phyloP scores from a whole-genome alignment of 2,888 invertebrate species.

The Psylliodes chrysocephalus region DNA sequence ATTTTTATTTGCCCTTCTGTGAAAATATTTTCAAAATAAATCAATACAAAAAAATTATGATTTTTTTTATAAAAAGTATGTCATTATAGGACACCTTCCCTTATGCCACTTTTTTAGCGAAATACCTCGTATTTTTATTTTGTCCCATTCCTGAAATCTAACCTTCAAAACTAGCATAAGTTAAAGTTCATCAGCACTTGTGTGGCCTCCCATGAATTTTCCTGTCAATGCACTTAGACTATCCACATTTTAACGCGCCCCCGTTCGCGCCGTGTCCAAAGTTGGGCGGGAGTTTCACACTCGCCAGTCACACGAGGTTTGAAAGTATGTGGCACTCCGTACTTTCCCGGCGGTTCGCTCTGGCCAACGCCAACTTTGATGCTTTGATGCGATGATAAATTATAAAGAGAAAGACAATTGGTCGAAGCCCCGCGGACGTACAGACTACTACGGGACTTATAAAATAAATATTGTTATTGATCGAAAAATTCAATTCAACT shows the following conservation, averaged over 20 bases:
- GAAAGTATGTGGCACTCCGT: not conserved
- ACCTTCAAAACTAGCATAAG: not conserved
- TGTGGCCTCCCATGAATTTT: not conserved
- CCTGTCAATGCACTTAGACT: not conserved
- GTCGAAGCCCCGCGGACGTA: slow-evolving; percentile 6
- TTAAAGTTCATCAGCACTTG: not conserved
- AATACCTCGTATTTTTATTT: no score
- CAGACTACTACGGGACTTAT: slow-evolving; percentile 15
- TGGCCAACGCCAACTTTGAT: not conserved
- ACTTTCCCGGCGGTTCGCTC: slow-evolving; percentile 16
- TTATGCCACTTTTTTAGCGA: no score
- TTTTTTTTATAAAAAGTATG: no score
- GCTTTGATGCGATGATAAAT: slow-evolving; percentile 7
- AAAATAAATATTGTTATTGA: slow-evolving; percentile 30
- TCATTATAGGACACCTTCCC: no score
- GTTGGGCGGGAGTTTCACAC: not conserved
- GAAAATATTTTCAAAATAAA: no score
- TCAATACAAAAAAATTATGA: no score
- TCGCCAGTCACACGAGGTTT: not conserved
- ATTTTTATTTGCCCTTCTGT: no score
- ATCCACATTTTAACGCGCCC: no score
- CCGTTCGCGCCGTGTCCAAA: not conserved
- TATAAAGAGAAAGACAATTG: slow-evolving; percentile 19
- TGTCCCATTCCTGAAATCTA: not conserved
- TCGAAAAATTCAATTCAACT: slow-evolving; percentile 23